Conservation (phyloP, 2,888 invertebrate genomes). For the Sialis fuliginosa region DNA sequence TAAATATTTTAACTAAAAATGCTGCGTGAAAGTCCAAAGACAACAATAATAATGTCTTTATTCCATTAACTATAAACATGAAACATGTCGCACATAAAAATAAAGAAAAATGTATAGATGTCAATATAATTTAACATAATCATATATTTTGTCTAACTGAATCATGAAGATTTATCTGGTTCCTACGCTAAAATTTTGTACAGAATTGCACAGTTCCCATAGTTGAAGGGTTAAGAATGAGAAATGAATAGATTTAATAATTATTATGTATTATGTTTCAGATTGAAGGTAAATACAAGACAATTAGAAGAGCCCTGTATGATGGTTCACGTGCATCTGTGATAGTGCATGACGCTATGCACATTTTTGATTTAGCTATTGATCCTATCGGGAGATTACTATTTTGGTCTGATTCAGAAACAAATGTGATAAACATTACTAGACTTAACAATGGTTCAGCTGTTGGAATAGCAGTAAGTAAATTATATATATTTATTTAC, state of each 20-base stretch:
- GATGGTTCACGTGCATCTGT: conserved; percentile 40
- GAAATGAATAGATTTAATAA: too few relatives aligned
- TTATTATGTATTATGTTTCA: conserved; percentile 12
- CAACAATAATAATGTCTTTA: too few relatives aligned
- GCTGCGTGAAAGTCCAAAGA: too few relatives aligned
- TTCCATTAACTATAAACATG: too few relatives aligned
- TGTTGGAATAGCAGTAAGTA: conserved; percentile 44
- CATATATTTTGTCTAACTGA: too few relatives aligned
- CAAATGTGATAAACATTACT: conserved; percentile 80
- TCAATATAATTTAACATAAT: too few relatives aligned
- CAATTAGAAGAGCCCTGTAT: conserved; percentile 49
- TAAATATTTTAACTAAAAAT: too few relatives aligned
- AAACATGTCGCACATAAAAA: too few relatives aligned
- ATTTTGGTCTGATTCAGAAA: conserved; percentile 74
- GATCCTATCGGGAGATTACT: conserved; percentile 69
- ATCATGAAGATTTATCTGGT: background rate
- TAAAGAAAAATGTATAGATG: too few relatives aligned
- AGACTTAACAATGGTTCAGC: conserved; percentile 45
- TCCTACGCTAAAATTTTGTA: background rate
- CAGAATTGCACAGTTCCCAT: too few relatives aligned
- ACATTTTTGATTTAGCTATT: conserved; percentile 70
- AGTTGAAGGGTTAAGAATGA: too few relatives aligned
- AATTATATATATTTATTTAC: conserved; percentile 10
- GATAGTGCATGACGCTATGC: conserved; percentile 38
- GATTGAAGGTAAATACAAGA: conserved; percentile 65